Base-by-base conservation (phyloP, 2,888 invertebrate genomes). In the Pristionchus arcanus region DNA sequence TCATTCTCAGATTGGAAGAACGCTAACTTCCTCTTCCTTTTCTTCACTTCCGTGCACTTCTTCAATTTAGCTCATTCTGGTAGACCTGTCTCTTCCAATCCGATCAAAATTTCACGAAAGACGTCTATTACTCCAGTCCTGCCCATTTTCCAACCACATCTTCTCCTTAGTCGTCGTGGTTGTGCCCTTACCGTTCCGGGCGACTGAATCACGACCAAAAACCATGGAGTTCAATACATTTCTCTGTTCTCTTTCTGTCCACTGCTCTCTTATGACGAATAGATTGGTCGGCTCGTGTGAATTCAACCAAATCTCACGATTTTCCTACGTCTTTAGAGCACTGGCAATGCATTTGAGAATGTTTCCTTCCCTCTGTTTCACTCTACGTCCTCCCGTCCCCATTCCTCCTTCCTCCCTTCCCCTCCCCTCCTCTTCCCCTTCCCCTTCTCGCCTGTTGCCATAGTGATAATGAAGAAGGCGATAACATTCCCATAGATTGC, bases 401-500 rank as follows among this genome's bases (percentile, higher is more conserved):
- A 42, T 49, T 42, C 34, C 71, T 34, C 19, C 71, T 71, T 31
- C 71, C 34, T 34, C 34, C 71, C 71, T 4, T 28, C 13, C n/a
- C n/a, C 68, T 16, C n/a, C n/a, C 31, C 9, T 68, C 28, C n/a
- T 74, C 13, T 74, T 5, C 16, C 74, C 19, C 49, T 66, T n/a
- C 84, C 55, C 53, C 85, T 28, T 49, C 53, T 77, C 77, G 42
- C 31, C n/a, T 42, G 77, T 77, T 77, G 21, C 77, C 77, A 77
- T 77, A 49, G 77, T 49, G 42, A 77, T 77, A 77, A 77, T 77
- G 77, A 42, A n/a, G 77, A 77, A 77, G 42, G 77, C 77, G 77
- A 77, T 77, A 77, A 77, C 77, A 77, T 77, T 77, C 77, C 42
- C 77, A 42, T 77, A 77, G 37, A 77, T 77, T 77, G 42, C 19